Conservation (phyloP, 2,797 vertebrate species). For the Notoglanidium macrostoma region DNA sequence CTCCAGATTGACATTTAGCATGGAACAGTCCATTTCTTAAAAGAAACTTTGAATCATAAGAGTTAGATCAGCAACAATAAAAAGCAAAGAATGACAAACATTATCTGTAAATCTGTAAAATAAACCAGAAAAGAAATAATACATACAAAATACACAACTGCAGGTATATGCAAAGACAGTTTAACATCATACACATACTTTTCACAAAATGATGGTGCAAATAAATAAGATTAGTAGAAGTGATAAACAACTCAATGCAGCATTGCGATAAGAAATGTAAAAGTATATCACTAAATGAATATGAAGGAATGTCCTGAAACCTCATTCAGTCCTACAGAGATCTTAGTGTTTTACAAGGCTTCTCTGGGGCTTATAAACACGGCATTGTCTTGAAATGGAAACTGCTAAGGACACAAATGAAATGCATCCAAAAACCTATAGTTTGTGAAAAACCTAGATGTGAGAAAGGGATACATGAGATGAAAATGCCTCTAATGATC, state of each 20-base stretch:
- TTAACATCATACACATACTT: neutral
- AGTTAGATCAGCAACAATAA: neutral
- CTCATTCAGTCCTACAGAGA: neutral
- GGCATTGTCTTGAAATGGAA: neutral
- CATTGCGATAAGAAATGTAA: neutral
- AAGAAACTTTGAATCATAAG: neutral
- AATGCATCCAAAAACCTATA: neutral
- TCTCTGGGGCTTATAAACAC: constrained; percentile 4
- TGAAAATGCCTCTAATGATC: neutral
- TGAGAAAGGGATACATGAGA: neutral
- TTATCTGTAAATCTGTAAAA: neutral
- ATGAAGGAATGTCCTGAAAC: neutral
- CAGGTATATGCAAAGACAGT: neutral
- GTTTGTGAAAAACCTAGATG: too few species aligned
- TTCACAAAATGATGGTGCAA: neutral
- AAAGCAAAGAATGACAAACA: neutral
- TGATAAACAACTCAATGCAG: neutral
- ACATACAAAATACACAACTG: neutral
- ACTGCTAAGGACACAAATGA: neutral
- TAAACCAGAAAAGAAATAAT: neutral
- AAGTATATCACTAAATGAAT: neutral
- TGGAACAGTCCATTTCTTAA: neutral
- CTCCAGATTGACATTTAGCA: neutral
- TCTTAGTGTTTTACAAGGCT: neutral
- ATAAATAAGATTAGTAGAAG: neutral